Conservation (phyloP, 1,140 invertebrate species). For the Hyposmocoma kahamanoa region DNA sequence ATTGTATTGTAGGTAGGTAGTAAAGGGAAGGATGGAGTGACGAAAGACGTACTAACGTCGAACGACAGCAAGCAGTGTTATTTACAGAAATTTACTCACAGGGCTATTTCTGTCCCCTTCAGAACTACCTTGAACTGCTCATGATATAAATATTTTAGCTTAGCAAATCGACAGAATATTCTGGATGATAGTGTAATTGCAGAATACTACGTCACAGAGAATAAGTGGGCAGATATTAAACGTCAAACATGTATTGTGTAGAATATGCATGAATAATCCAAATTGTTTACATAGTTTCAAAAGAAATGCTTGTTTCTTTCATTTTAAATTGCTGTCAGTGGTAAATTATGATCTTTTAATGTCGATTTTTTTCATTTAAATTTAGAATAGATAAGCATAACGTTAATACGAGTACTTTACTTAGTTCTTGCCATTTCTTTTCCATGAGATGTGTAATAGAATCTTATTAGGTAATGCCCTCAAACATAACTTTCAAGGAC, state of each 20-base stretch:
- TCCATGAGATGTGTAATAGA: no score
- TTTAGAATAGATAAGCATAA: no score
- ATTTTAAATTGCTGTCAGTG: no score
- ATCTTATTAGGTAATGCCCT: no score
- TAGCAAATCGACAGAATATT: conserved; percentile 47
- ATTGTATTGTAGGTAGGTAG: neutral
- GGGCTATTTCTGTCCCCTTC: conserved; percentile 42
- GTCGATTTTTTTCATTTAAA: no score
- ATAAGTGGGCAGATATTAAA: neutral
- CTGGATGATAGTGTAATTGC: conserved; percentile 26
- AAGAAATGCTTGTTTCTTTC: no score
- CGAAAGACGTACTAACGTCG: conserved; percentile 19
- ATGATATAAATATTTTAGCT: conserved; percentile 50
- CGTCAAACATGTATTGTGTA: neutral
- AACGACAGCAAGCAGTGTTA: conserved; percentile 27
- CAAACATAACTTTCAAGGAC: no score
- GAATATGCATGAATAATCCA: neutral
- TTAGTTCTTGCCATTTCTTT: no score
- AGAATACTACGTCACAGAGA: neutral
- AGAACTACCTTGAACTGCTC: conserved; percentile 52
- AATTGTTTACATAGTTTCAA: no score
- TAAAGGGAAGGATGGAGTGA: conserved; percentile 7
- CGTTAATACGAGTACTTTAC: no score
- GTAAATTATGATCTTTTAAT: no score
- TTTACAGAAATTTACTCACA: conserved; percentile 49